phyloP scores from a whole-genome alignment of 2,888 invertebrate genomes.

The Drosophila macrospina region DNA sequence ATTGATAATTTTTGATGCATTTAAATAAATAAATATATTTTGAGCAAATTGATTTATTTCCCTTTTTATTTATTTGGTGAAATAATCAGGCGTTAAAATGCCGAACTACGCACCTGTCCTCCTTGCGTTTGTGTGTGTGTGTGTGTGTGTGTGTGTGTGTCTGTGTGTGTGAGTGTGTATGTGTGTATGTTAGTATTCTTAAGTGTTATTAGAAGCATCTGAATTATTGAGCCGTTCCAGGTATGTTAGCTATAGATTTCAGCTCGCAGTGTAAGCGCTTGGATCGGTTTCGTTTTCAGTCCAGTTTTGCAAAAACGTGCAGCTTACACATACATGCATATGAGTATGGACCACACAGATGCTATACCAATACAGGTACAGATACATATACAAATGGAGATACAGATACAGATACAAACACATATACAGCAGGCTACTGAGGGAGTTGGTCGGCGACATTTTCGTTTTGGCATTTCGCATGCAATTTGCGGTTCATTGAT shows the following conservation, averaged over 20 bases:
- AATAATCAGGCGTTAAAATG: not conserved
- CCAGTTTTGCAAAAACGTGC: slow-evolving; percentile 15
- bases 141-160: not conserved
- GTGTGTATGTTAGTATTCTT: slow-evolving; percentile 20
- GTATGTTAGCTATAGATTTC: slow-evolving; percentile 50
- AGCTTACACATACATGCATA: not conserved
- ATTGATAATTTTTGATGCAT: too few species aligned
- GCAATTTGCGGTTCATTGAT: slow-evolving; percentile 84
- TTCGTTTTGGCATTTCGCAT: slow-evolving; percentile 82
- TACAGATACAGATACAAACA: slow-evolving; percentile 12
- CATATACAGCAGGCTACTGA: slow-evolving; percentile 34
- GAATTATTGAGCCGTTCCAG: slow-evolving; percentile 31
- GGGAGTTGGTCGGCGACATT: slow-evolving; percentile 70
- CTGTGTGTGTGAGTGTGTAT: slow-evolving; percentile 2
- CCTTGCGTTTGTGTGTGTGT: not conserved
- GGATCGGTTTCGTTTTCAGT: slow-evolving; percentile 53
- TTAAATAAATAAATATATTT: not conserved
- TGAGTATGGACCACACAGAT: not conserved
- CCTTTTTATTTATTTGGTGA: not conserved
- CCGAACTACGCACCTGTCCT: not conserved
- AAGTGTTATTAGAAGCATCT: slow-evolving; percentile 42
- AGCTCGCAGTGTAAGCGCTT: slow-evolving; percentile 24
- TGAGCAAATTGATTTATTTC: not conserved
- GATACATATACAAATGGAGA: slow-evolving; percentile 14
- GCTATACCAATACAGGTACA: not conserved